These are phyloP conservation scores for Drosophila anceps DNA, from an alignment of 2,888 invertebrate species.

Conservation along the genomic window DNA sequence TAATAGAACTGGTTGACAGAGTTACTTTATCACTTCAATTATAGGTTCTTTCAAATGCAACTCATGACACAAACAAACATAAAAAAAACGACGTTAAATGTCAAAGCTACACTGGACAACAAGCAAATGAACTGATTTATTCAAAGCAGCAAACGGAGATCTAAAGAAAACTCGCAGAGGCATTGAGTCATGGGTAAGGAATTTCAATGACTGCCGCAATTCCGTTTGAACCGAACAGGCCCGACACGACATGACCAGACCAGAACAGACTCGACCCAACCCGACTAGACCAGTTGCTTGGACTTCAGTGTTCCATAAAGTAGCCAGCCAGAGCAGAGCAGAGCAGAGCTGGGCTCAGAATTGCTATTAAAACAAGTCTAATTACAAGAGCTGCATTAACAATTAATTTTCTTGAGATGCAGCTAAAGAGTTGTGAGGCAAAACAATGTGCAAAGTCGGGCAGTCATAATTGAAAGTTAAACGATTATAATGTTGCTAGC, in stretches of 20 bases:
- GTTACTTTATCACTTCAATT: slow-evolving; percentile 10
- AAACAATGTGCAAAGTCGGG: not conserved
- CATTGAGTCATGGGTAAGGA: slow-evolving; percentile 29
- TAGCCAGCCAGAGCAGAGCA: not conserved
- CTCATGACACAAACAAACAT: slow-evolving; percentile 4
- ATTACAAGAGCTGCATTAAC: not conserved
- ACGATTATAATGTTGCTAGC: not conserved
- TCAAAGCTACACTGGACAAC: slow-evolving; percentile 31
- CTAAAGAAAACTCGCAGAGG: slow-evolving; percentile 5
- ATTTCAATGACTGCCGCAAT: slow-evolving; percentile 39
- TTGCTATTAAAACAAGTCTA: slow-evolving; percentile 1
- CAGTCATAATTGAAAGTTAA: slow-evolving; percentile 2
- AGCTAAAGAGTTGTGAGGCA: not conserved
- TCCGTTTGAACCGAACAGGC: not conserved
- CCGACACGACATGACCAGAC: not conserved
- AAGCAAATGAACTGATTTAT: slow-evolving; percentile 30
- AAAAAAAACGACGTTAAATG: slow-evolving; percentile 33
- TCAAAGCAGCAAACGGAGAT: slow-evolving; percentile 20
- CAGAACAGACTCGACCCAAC: not conserved
- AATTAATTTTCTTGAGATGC: slow-evolving; percentile 1
- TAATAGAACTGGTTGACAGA: not conserved
- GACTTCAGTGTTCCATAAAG: not conserved
- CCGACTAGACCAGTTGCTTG: not conserved
- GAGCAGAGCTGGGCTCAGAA: not conserved
- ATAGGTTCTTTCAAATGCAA: slow-evolving; percentile 5